Base-by-base conservation (phyloP, 2,888 invertebrate species). In the Aleiodes testaceus region DNA sequence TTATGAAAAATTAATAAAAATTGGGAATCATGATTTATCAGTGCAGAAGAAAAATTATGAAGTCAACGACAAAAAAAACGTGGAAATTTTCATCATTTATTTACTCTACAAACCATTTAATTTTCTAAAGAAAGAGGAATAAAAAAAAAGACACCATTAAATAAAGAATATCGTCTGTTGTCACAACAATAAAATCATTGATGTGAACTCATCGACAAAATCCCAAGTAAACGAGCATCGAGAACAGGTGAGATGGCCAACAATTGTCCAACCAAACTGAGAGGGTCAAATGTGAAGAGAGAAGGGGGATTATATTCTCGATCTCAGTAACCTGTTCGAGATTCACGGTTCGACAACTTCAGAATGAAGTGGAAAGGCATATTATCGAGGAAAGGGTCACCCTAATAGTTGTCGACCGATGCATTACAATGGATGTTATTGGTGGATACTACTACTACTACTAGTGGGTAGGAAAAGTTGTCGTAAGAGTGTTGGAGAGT, bases 401-500 rank as follows among this genome's bases (percentile, higher is more conserved):
- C 44, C 82, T 85, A 85, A 85, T 85, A 85, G 84, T 85, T 85
- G 79, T 75, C 79, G 79, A 82, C 79, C 81, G 80, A 78, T 82
- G 80, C 80, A 81, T 79, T 76, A 76, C 68, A 75, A 73, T 73
- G 59, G 59, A 14, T 59, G 59, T 59, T 18, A 59, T n/a, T 16
- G 55, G 59, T 11, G 36, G 36, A 7, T 36, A 2, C 9, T 36
- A 36, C 9, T 36, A 36, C 2, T 36, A 36, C 9, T 36, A 36
- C 1, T 36, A 11, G 36, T 36, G 71, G 72, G 68, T 64, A 71
- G 55, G 77, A 71, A 11, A 45, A 36, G 36, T 36, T 36, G 47
- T 4, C 44, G n/a, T 49, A 20, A 42, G 7, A 11, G 53, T 18
- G 42, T 59, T n/a, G 18, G 7, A 14, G 69, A 18, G 49, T 26